A percentile compares a stretch with the other conserved stretches of the same genome.
Evolutionary conservation across 2,797 vertebrate species (phyloP).

Genomic region (Pseudochirops cupreus): DNA sequence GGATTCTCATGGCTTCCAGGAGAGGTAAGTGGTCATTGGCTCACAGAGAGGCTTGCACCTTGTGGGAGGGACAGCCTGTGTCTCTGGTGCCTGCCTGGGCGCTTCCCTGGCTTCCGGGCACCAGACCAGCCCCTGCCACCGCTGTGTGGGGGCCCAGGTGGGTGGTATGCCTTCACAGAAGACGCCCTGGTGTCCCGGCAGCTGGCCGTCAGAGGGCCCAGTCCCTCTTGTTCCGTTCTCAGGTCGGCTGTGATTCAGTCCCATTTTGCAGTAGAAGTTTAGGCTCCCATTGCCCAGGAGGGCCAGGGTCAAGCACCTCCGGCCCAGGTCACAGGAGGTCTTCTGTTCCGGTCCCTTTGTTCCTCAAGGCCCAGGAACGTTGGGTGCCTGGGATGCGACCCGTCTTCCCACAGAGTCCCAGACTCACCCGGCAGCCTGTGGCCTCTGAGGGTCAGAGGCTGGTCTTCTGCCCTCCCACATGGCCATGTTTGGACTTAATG

Average conservation of each 20-base stretch:
- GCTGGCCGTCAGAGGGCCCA: neutral
- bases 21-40: neutral
- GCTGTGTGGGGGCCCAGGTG: neutral
- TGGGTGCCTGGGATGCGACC: fast-evolving
- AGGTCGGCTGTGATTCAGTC: neutral
- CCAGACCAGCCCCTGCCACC: no score
- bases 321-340: neutral
- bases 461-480: neutral
- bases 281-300: neutral
- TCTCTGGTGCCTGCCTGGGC: neutral
- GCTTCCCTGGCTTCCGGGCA: neutral
- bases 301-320: neutral
- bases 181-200: fast-evolving
- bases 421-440: fast-evolving
- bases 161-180: neutral
- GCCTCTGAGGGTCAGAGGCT: neutral
- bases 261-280: neutral
- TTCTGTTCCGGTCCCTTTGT: neutral
- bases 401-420: neutral
- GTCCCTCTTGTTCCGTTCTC: neutral
- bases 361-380: neutral
- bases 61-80: neutral
- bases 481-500: neutral
- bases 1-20: neutral
- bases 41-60: neutral